phyloP scores from a whole-genome alignment of 2,113 vertebrate genomes.

The Epinephelus moara region DNA sequence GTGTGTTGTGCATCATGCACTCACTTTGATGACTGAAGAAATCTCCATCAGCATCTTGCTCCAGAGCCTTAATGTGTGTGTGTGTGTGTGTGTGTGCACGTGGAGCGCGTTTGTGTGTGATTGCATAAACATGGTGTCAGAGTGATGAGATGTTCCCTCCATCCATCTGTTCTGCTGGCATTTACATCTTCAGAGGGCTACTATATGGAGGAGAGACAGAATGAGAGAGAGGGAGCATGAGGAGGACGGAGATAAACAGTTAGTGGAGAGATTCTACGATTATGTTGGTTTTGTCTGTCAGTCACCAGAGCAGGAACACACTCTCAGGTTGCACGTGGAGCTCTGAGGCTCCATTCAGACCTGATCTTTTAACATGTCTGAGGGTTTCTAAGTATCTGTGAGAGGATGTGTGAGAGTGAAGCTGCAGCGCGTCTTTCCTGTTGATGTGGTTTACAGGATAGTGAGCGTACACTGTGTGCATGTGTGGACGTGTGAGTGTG shows the following conservation, averaged over 20 bases:
- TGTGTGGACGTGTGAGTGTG: background rate
- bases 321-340: constrained; percentile 38
- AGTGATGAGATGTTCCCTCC: constrained; percentile 73
- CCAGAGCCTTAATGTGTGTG: constrained; percentile 4
- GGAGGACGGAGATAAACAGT: constrained; percentile 33
- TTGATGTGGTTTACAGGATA: constrained; percentile 48
- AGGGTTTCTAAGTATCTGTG: constrained; percentile 27
- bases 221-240: background rate
- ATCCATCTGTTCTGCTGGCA: constrained; percentile 81
- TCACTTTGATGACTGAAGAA: constrained; percentile 67
- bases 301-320: constrained; percentile 21
- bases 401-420: constrained; percentile 28
- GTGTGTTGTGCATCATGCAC: constrained; percentile 20
- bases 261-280: constrained; percentile 19
- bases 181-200: constrained; percentile 68
- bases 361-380: constrained; percentile 40
- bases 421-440: constrained; percentile 52
- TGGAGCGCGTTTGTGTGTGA: constrained; percentile 56
- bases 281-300: constrained; percentile 31
- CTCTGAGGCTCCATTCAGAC: constrained; percentile 3
- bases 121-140: constrained; percentile 75
- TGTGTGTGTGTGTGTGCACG: constrained; percentile 43
- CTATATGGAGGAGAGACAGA: constrained; percentile 50
- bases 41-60: constrained; percentile 59
- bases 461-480: constrained; percentile 14